Conservation (phyloP, 2,888 invertebrate species). For the Tipula confusa region DNA sequence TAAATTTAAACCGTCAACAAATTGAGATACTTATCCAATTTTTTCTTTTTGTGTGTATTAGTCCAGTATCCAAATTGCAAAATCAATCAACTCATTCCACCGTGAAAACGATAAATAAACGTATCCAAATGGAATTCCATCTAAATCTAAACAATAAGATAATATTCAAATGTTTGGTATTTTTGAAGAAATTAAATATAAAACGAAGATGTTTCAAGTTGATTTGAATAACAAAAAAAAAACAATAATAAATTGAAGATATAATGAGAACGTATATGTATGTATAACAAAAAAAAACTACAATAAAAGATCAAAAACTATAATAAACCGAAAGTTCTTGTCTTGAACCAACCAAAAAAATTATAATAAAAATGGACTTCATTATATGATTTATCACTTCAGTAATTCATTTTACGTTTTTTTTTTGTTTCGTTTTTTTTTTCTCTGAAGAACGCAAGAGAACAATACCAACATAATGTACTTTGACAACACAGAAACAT, state of each 20-base stretch:
- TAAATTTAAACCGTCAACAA: not conserved
- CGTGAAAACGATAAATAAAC: slow-evolving; percentile 14
- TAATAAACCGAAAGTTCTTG: slow-evolving; percentile 16
- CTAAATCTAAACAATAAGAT: slow-evolving; percentile 9
- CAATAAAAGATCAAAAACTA: slow-evolving; percentile 25
- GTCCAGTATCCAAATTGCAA: not conserved
- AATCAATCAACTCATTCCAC: not conserved
- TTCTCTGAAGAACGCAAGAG: not conserved
- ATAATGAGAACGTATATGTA: not conserved
- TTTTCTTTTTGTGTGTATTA: not conserved
- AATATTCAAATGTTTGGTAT: slow-evolving; percentile 7
- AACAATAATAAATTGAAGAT: slow-evolving; percentile 20
- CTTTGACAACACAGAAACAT: slow-evolving; percentile 25
- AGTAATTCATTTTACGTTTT: not conserved
- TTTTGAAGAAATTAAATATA: not conserved
- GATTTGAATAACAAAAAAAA: slow-evolving; percentile 12
- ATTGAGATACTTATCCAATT: not conserved
- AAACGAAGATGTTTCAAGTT: slow-evolving; percentile 12
- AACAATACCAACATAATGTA: slow-evolving; percentile 16
- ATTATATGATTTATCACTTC: slow-evolving; percentile 25
- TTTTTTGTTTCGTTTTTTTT: not conserved
- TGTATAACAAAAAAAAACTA: not conserved
- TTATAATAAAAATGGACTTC: not conserved
- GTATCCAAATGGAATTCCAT: slow-evolving; percentile 14
- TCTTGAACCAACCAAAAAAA: slow-evolving; percentile 3